These are phyloP conservation scores for Dugesia japonica DNA, from an alignment of 2,888 invertebrate species.

Conservation along the genomic window DNA sequence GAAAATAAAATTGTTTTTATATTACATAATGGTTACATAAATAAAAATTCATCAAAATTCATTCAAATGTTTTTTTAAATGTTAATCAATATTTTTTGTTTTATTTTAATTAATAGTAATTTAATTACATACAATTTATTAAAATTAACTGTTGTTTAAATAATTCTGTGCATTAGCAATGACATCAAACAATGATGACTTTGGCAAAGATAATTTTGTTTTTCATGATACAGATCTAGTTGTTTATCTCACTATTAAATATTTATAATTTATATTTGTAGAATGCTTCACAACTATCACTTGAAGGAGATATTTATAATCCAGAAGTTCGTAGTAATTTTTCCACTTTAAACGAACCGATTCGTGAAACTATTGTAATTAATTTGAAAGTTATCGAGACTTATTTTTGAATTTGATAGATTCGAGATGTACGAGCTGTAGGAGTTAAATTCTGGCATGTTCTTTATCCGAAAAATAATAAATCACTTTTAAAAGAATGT, in stretches of 20 bases:
- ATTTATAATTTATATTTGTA: no score
- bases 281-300: constrained; percentile 2
- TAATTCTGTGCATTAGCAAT: background rate
- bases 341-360: constrained; percentile 86
- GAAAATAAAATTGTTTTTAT: no score
- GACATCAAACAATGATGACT: background rate
- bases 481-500: constrained; percentile 81
- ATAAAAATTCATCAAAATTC: no score
- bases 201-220: background rate
- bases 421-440: constrained; percentile 77
- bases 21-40: no score
- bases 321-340: constrained; percentile 52
- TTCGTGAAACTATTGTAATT: constrained; percentile 68
- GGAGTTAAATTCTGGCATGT: constrained; percentile 85
- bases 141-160: background rate
- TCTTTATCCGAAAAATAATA: constrained; percentile 76
- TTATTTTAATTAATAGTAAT: no score
- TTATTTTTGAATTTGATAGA: constrained; percentile 52
- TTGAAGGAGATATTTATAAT: constrained; percentile 35
- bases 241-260: no score
- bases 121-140: no score
- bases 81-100: no score
- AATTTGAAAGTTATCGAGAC: constrained; percentile 37
- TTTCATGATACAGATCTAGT: constrained; percentile 1
- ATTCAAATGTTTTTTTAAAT: no score